phyloP scores from a whole-genome alignment of 2,113 vertebrate species.

The Alaudala cheleensis region DNA sequence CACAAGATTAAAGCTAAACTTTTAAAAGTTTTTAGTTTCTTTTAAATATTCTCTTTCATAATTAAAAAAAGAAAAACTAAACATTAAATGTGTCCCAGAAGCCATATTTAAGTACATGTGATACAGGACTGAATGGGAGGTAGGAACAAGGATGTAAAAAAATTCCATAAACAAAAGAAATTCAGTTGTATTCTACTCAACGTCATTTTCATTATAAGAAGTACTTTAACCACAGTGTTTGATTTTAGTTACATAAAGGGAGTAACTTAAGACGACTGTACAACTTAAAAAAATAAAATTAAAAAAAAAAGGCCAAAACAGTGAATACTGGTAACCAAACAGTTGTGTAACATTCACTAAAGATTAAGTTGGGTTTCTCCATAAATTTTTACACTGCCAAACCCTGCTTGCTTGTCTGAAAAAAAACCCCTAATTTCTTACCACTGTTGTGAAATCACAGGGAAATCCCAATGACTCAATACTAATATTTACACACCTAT shows the following conservation, averaged over 20 bases:
- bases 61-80: background rate
- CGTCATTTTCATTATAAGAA: background rate
- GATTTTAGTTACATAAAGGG: background rate
- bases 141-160: background rate
- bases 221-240: background rate
- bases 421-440: background rate
- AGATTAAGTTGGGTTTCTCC: background rate
- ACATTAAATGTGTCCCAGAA: background rate
- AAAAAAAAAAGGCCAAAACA: background rate
- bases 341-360: background rate
- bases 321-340: background rate
- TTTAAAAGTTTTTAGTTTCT: background rate
- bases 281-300: background rate
- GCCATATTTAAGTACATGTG: background rate
- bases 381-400: background rate
- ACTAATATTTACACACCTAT: background rate
- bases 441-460: background rate
- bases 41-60: background rate
- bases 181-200: background rate
- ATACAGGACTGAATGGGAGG: background rate
- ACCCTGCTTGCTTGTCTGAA: background rate
- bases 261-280: background rate
- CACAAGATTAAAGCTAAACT: background rate
- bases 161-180: background rate
- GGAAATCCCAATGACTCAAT: constrained; percentile 16